A percentile compares a stretch with the other conserved stretches of the same genome.
Evolutionary conservation across 1,140 invertebrate species (phyloP).

Genomic region (Heliothis subflexa): DNA sequence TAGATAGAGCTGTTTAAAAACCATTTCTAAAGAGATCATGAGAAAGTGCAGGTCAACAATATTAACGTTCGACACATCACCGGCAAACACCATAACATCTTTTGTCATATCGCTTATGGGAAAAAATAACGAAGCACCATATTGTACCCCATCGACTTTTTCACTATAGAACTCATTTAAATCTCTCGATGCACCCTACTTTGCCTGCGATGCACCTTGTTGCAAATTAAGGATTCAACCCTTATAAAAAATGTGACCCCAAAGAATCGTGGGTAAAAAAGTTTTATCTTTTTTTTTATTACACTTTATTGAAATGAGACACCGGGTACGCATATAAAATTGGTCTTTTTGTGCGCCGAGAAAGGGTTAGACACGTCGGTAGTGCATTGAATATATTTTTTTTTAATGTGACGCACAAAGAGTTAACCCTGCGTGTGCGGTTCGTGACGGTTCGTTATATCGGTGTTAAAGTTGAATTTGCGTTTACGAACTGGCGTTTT

Average conservation of each 20-base stretch:
- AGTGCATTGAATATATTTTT: conserved; percentile 72
- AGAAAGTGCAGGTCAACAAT: conserved; percentile 60
- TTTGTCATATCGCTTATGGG: conserved; percentile 69
- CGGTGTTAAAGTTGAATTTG: conserved; percentile 72
- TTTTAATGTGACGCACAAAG: conserved; percentile 68
- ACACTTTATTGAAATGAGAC: conserved; percentile 84
- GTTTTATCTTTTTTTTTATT: conserved; percentile 81
- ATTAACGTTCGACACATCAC: conserved; percentile 70
- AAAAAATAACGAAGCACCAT: conserved; percentile 67
- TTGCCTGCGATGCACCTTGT: conserved; percentile 82
- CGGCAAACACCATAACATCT: conserved; percentile 75
- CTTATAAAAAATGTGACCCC: conserved; percentile 82
- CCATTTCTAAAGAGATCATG: conserved; percentile 52
- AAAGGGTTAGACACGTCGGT: conserved; percentile 76
- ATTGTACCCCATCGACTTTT: conserved; percentile 71
- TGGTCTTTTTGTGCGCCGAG: conserved; percentile 75
- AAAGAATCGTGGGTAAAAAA: conserved; percentile 83
- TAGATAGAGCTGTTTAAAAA: background rate
- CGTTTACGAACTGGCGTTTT: conserved; percentile 53
- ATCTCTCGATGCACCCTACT: conserved; percentile 71
- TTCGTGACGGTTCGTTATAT: conserved; percentile 73
- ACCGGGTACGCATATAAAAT: conserved; percentile 82
- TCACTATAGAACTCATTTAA: conserved; percentile 81
- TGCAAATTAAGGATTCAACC: conserved; percentile 84
- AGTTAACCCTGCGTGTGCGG: conserved; percentile 69